Percentiles rank a stretch among this genome's conserved stretches.
Conservation (phyloP, 2,888 invertebrate species). For the Loripinus fragilis region DNA sequence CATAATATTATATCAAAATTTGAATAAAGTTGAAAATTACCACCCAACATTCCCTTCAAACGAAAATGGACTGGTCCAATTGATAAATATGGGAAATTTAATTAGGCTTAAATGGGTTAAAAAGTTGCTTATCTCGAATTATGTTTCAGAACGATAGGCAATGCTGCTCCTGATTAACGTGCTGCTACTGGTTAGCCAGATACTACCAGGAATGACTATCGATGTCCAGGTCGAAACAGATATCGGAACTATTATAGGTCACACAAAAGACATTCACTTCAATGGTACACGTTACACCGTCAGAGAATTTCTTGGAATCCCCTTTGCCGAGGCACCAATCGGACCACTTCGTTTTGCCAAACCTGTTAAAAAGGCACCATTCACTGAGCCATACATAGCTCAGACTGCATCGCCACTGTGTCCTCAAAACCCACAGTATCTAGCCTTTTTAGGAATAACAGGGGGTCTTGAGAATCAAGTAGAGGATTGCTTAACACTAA, state of each 20-base stretch:
- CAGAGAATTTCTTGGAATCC: constrained; percentile 54
- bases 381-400: constrained; percentile 35
- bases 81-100: no score
- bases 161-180: no score
- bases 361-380: constrained; percentile 27
- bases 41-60: no score
- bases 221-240: background rate
- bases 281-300: constrained; percentile 13
- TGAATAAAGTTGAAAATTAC: no score
- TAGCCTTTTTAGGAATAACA: constrained; percentile 28
- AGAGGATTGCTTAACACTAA: constrained; percentile 64
- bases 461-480: constrained; percentile 25
- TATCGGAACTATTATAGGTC: background rate
- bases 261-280: background rate
- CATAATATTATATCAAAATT: no score
- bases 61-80: no score
- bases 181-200: no score
- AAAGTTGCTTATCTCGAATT: no score
- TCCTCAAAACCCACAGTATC: constrained; percentile 28
- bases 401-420: constrained; percentile 38
- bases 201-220: no score
- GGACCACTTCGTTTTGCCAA: constrained; percentile 50
- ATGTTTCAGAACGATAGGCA: no score
- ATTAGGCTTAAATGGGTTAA: no score
- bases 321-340: constrained; percentile 57